Base-by-base conservation (phyloP, 2,888 invertebrate genomes). In the Drosophila hamatofila region DNA sequence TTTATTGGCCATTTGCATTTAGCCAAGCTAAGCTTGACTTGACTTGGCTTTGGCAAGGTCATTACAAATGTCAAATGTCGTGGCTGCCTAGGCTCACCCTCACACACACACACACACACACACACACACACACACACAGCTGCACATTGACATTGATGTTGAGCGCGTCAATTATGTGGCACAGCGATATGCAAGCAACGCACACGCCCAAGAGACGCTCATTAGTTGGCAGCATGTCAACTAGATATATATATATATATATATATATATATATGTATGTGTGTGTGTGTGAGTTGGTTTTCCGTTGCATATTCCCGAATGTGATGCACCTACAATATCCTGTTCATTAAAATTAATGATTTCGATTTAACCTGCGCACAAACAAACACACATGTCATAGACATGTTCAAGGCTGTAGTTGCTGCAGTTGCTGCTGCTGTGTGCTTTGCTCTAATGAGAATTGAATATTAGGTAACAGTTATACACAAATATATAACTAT, bases 291-390 rank as follows among this genome's bases (percentile, higher is more conserved):
- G 64, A 25, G 37, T 44, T 30, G 63, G 57, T 65, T 30, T 61
- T 42, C 60, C 52, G 58, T 33, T 30, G 51, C 62, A 57, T 44
- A 65, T 77, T 80, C 68, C 87, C 87, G 48, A 66, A 55, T 69
- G 69, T 57, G 64, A 69, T 72, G 71, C 71, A 75, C 63, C 71
- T 78, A 68, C 71, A 80, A 77, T 75, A 88, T 83, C 75, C 78
- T 72, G 78, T 83, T 88, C 86, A 84, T 86, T 85, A 84, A 86
- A 86, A 88, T 85, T 88, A 80, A 84, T 83, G 83, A 86, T 75
- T 85, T 83, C 72, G 72, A 71, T 72, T 80, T 73, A 73, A 52
- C 67, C 18, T 27, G 41, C 60, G 51, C 60, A 70, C 44, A 60
- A 57, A 70, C 41, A n/a, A 0, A 41, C 14, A 46, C 42, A 37